Evolutionary conservation across 2,888 invertebrate genomes (phyloP).

Genomic region (Idaea dimidiata): DNA sequence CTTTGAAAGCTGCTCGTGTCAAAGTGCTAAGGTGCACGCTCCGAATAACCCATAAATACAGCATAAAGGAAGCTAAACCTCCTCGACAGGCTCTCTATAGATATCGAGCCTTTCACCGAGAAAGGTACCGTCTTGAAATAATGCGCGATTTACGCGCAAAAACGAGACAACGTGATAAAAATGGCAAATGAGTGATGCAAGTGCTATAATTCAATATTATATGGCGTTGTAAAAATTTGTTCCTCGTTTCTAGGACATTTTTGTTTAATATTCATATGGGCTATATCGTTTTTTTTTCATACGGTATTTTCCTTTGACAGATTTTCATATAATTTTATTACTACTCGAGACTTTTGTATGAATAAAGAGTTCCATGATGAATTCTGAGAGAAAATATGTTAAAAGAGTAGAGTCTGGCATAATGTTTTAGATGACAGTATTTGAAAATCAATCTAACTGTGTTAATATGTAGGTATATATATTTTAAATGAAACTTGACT

Average conservation of each 20-base stretch:
- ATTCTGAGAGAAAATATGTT: background rate
- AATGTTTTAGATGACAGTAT: background rate
- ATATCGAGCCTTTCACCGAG: background rate
- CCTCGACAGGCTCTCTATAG: background rate
- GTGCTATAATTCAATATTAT: background rate
- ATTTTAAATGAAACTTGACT: too few relatives aligned
- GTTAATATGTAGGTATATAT: too few relatives aligned
- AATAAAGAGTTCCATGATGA: background rate
- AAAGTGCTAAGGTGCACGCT: background rate
- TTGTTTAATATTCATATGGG: background rate
- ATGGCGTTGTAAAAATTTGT: background rate
- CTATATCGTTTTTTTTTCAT: background rate
- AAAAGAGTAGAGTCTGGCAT: background rate
- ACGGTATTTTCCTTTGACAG: background rate
- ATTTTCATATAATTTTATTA: background rate
- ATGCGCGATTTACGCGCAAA: constrained; percentile 2
- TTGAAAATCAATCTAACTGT: too few relatives aligned
- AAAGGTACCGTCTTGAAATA: background rate
- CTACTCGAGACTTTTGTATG: background rate
- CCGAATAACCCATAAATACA: constrained; percentile 12
- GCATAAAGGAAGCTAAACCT: constrained; percentile 1
- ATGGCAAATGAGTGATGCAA: background rate
- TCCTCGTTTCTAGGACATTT: background rate
- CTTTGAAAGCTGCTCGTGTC: background rate
- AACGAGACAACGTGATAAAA: constrained; percentile 4